Percentiles rank a stretch among this genome's conserved stretches.
These are phyloP conservation scores for Bembecia ichneumoniformis DNA, from an alignment of 2,888 invertebrate species.

Conservation along the genomic window DNA sequence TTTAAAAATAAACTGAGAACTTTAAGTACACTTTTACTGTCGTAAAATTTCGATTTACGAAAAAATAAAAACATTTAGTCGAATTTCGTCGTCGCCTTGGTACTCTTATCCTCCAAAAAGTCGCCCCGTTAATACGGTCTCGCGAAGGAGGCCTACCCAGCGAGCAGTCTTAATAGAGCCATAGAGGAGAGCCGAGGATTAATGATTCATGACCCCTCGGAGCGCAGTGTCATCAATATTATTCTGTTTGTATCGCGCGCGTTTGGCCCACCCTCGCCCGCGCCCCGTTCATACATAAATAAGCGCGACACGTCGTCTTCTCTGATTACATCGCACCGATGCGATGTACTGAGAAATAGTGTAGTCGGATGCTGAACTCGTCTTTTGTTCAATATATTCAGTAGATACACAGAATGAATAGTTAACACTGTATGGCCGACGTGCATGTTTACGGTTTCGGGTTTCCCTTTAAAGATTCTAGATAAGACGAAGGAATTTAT, in stretches of 20 bases:
- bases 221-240: constrained; percentile 72
- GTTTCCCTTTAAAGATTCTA: constrained; percentile 64
- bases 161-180: constrained; percentile 69
- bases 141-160: constrained; percentile 62
- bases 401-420: constrained; percentile 62
- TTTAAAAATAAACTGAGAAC: too few relatives aligned
- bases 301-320: constrained; percentile 72
- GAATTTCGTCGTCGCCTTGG: background rate
- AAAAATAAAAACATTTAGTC: too few relatives aligned
- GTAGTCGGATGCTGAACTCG: constrained; percentile 63
- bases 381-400: constrained; percentile 69
- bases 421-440: constrained; percentile 61
- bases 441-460: constrained; percentile 68
- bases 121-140: constrained; percentile 19
- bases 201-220: constrained; percentile 73
- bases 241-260: constrained; percentile 71
- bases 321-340: constrained; percentile 72
- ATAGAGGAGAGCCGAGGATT: constrained; percentile 67
- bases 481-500: constrained; percentile 65
- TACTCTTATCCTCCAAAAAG: background rate
- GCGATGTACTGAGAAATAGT: constrained; percentile 72
- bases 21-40: too few relatives aligned
- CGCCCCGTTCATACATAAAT: constrained; percentile 72
- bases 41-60: too few relatives aligned
- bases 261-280: constrained; percentile 67